These are phyloP conservation scores for Coregonus ussuriensis DNA, from an alignment of 2,797 vertebrate genomes.

Conservation along the genomic window DNA sequence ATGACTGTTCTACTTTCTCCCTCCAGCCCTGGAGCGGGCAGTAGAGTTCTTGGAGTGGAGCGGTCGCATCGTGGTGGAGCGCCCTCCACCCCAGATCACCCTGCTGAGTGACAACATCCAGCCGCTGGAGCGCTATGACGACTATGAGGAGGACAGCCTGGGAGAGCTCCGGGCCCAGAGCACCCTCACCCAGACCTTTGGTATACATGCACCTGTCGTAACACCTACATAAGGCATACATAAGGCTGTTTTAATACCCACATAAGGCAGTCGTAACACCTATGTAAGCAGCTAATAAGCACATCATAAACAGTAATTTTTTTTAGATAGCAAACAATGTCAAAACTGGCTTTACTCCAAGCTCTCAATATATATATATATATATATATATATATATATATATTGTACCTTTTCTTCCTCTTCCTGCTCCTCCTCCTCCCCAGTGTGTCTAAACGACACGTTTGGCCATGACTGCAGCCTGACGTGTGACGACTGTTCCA, in stretches of 20 bases:
- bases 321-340: not conserved
- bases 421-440: no score
- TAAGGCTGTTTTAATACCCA: no score
- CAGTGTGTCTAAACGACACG: slow-evolving; percentile 88
- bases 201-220: slow-evolving; percentile 57
- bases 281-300: no score
- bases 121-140: slow-evolving; percentile 76
- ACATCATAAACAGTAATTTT: no score
- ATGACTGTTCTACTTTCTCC: not conserved
- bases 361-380: no score
- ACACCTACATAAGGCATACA: no score
- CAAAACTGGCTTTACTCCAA: no score
- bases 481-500: slow-evolving; percentile 88
- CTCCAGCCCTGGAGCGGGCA: slow-evolving; percentile 64
- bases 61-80: slow-evolving; percentile 43
- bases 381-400: no score
- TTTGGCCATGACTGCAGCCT: slow-evolving; percentile 93
- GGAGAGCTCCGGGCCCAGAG: slow-evolving; percentile 86
- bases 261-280: no score
- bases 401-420: no score
- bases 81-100: slow-evolving; percentile 75
- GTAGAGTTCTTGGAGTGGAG: slow-evolving; percentile 48
- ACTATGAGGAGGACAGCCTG: slow-evolving; percentile 77
- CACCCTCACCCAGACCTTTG: slow-evolving; percentile 85
- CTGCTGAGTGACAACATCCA: slow-evolving; percentile 81